A percentile compares a stretch with the other conserved stretches of the same genome.
Conservation (phyloP, 2,113 vertebrate genomes). For the Saguinus imperator region DNA sequence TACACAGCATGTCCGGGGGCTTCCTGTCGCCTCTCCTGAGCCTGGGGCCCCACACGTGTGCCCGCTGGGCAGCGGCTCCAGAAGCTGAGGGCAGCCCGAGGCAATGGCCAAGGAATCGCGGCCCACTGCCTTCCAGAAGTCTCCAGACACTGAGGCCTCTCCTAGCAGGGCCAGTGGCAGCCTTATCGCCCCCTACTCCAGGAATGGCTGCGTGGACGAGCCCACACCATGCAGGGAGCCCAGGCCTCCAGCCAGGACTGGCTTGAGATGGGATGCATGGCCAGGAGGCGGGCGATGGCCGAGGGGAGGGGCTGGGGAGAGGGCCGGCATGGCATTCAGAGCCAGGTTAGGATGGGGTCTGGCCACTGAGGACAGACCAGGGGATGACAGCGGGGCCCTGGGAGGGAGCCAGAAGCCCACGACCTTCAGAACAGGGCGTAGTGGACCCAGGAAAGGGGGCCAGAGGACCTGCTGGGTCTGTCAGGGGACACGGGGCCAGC, state of each 20-base stretch:
- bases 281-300: neutral
- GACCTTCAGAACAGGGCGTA: neutral
- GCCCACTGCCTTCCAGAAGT: neutral
- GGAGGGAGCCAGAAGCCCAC: accelerated
- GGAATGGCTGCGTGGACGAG: accelerated
- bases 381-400: accelerated
- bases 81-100: neutral
- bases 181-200: too few relatives aligned
- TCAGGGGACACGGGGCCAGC: accelerated
- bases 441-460: neutral
- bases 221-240: neutral
- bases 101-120: too few relatives aligned
- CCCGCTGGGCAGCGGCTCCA: neutral
- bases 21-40: neutral
- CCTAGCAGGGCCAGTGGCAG: too few relatives aligned
- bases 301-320: neutral
- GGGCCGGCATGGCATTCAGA: neutral
- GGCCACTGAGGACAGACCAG: neutral
- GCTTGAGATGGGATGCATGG: neutral
- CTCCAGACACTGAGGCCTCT: neutral
- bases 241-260: neutral
- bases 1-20: neutral
- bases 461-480: neutral
- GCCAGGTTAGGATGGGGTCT: too few relatives aligned
- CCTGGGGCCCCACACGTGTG: neutral